phyloP scores from a whole-genome alignment of 2,113 vertebrate genomes.

The Spheniscus mendiculus region DNA sequence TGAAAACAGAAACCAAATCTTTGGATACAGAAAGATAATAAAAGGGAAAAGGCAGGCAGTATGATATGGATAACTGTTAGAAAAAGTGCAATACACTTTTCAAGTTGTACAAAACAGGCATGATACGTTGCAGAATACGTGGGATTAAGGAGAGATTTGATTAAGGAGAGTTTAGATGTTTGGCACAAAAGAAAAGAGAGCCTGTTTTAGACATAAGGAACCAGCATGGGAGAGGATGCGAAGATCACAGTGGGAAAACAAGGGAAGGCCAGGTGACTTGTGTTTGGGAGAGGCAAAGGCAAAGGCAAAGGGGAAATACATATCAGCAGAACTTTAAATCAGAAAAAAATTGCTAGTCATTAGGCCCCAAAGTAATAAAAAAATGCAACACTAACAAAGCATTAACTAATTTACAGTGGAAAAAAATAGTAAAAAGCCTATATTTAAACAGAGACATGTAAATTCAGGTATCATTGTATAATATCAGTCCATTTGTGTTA shows the following conservation, averaged over 20 bases:
- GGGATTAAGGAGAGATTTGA: background rate
- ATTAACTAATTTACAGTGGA: background rate
- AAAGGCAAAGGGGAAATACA: background rate
- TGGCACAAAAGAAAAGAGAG: background rate
- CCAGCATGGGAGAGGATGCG: slow-evolving; percentile 39
- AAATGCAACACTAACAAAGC: background rate
- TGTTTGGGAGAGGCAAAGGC: background rate
- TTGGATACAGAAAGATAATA: background rate
- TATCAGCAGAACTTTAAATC: background rate
- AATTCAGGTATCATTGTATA: background rate
- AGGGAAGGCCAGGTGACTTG: background rate
- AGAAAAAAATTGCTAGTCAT: background rate
- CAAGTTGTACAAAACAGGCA: background rate
- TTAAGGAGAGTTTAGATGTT: background rate
- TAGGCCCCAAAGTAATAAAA: background rate
- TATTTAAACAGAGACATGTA: background rate
- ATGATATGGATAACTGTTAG: background rate
- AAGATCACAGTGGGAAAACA: slow-evolving; percentile 19
- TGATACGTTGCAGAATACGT: background rate
- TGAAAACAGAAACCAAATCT: background rate
- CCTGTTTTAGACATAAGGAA: slow-evolving; percentile 23
- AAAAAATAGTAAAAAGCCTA: background rate
- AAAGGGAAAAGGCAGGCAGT: background rate
- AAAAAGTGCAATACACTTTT: background rate
- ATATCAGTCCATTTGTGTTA: background rate